Conservation (phyloP, 2,113 vertebrate species). For the Actinemys pallida region DNA sequence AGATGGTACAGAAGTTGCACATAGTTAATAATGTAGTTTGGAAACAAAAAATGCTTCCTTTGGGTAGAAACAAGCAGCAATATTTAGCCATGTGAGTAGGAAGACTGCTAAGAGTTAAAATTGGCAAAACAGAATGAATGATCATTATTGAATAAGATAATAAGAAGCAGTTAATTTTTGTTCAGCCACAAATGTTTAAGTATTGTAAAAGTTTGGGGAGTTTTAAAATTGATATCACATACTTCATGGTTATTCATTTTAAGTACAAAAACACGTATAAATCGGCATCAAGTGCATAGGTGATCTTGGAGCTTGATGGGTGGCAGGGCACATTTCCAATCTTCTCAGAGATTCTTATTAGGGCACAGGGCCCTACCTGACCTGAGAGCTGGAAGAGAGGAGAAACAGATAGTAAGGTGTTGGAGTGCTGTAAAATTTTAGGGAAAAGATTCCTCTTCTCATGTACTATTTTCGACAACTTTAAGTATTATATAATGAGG, state of each 20-base stretch:
- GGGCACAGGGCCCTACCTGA: not conserved
- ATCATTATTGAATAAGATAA: not conserved
- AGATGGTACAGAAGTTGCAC: not conserved
- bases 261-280: not conserved
- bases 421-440: conserved; percentile 34
- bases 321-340: not conserved
- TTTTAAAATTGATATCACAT: not conserved
- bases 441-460: conserved; percentile 29
- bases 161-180: not conserved
- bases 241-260: not conserved
- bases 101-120: not conserved
- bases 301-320: not conserved
- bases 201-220: not conserved
- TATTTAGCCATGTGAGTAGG: not conserved
- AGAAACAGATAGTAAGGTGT: conserved; percentile 23
- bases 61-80: not conserved
- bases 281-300: not conserved
- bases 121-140: not conserved
- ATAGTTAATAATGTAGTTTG: not conserved
- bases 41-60: not conserved
- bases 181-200: not conserved
- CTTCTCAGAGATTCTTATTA: conserved; percentile 31
- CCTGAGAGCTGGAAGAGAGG: conserved; percentile 25
- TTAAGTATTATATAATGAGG: conserved; percentile 36
- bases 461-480: conserved; percentile 51